Evolutionary conservation across 2,797 vertebrate genomes (phyloP).

Genomic region (Phoebastria nigripes): DNA sequence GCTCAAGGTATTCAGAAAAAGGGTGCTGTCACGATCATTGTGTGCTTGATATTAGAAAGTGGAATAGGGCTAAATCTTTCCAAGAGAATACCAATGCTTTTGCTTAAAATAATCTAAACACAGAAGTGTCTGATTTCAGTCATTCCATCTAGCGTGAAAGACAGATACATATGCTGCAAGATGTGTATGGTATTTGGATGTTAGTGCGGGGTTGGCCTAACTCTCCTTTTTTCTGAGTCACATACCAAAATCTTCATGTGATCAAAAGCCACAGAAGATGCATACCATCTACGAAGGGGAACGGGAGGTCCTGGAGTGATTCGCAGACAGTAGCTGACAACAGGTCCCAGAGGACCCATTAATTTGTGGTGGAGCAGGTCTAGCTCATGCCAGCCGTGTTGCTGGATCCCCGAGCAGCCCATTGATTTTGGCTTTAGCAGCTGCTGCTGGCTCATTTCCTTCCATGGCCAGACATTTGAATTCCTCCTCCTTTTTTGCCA

Average conservation of each 20-base stretch:
- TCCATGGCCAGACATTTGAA: slow-evolving; percentile 2
- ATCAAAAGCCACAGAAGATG: background rate
- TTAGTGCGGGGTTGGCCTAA: background rate
- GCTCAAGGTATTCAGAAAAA: background rate
- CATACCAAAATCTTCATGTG: background rate
- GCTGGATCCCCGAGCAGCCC: background rate
- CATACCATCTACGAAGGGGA: background rate
- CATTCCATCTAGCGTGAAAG: background rate
- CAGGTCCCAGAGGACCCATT: background rate
- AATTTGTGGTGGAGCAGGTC: background rate
- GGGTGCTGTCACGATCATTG: background rate
- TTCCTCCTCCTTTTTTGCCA: slow-evolving; percentile 4
- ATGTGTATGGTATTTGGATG: background rate
- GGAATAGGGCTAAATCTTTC: background rate
- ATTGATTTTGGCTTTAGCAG: slow-evolving; percentile 2
- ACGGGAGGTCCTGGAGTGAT: background rate
- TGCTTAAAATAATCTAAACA: background rate
- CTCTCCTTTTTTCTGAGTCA: background rate
- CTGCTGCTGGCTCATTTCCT: slow-evolving; percentile 25
- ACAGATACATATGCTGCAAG: background rate
- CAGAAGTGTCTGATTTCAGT: background rate
- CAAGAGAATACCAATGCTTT: background rate
- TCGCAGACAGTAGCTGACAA: slow-evolving; percentile 12
- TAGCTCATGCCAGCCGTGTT: background rate
- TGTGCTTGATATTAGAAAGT: background rate